Evolutionary conservation across 2,888 invertebrate genomes (phyloP).

Genomic region (Catocala sponsa): DNA sequence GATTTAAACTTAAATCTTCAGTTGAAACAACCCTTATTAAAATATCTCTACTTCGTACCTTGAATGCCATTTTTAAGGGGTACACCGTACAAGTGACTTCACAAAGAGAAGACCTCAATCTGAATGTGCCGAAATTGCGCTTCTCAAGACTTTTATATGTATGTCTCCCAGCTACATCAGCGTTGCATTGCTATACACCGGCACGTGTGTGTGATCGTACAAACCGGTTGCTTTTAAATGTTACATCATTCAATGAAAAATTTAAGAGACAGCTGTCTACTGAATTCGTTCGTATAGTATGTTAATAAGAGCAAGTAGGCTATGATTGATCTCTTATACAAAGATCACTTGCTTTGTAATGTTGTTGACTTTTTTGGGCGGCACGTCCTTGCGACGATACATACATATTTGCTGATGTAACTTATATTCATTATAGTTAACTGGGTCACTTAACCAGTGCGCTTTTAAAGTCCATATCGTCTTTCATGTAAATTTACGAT

Average conservation of each 20-base stretch:
- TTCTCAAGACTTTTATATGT: slow-evolving; percentile 74
- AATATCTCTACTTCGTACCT: slow-evolving; percentile 60
- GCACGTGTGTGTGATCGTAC: slow-evolving; percentile 53
- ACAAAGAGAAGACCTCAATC: slow-evolving; percentile 71
- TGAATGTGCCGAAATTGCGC: slow-evolving; percentile 72
- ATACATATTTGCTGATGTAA: slow-evolving; percentile 28
- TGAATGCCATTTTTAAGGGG: slow-evolving; percentile 75
- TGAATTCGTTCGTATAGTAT: slow-evolving; percentile 60
- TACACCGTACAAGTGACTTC: slow-evolving; percentile 72
- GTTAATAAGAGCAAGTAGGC: slow-evolving; percentile 64
- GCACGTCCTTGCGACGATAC: slow-evolving; percentile 60
- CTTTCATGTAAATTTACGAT: too few species aligned
- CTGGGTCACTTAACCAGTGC: slow-evolving; percentile 13
- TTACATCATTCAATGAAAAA: slow-evolving; percentile 49
- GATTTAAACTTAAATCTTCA: too few species aligned
- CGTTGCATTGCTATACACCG: slow-evolving; percentile 62
- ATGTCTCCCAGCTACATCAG: slow-evolving; percentile 63
- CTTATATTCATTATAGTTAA: slow-evolving; percentile 10
- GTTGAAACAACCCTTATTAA: not conserved
- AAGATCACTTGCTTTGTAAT: slow-evolving; percentile 78
- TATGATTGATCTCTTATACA: slow-evolving; percentile 72
- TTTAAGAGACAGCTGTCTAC: slow-evolving; percentile 39
- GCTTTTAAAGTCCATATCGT: not conserved
- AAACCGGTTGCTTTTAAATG: slow-evolving; percentile 64
- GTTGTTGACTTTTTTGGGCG: slow-evolving; percentile 66